A percentile compares a stretch with the other conserved stretches of the same genome.
Evolutionary conservation across 2,797 vertebrate genomes (phyloP).

Genomic region (Sitta carolinensis): DNA sequence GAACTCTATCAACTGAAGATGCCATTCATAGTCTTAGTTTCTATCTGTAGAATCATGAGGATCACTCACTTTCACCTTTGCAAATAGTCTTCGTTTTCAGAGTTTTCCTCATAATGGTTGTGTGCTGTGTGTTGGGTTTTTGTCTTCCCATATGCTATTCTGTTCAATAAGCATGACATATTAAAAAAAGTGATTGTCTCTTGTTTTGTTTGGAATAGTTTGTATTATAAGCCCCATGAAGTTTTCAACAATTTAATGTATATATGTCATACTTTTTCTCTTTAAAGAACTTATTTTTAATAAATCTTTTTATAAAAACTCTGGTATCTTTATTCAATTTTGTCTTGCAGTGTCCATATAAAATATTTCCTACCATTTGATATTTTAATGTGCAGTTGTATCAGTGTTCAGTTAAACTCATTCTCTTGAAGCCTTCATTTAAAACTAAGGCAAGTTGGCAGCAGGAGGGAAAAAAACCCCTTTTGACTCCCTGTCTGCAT

Average conservation of each 20-base stretch:
- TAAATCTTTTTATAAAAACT: constrained; percentile 75
- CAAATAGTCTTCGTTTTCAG: neutral
- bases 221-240: constrained; percentile 25
- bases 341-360: neutral
- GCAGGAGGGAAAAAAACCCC: neutral
- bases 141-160: neutral
- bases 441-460: neutral
- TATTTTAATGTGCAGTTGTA: neutral
- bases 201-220: neutral
- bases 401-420: neutral
- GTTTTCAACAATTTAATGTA: constrained; percentile 68
- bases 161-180: neutral
- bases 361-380: neutral
- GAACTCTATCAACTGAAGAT: neutral
- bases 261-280: constrained; percentile 64
- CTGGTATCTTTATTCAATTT: neutral
- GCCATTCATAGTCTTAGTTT: neutral
- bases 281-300: constrained; percentile 79
- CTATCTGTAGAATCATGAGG: neutral
- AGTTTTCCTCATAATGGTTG: neutral
- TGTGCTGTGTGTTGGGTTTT: neutral
- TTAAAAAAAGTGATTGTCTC: neutral
- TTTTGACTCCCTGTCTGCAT: neutral
- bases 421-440: neutral
- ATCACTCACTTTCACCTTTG: neutral